Base-by-base conservation (phyloP, 1,140 invertebrate genomes). In the Zaprionus lachaisei region DNA sequence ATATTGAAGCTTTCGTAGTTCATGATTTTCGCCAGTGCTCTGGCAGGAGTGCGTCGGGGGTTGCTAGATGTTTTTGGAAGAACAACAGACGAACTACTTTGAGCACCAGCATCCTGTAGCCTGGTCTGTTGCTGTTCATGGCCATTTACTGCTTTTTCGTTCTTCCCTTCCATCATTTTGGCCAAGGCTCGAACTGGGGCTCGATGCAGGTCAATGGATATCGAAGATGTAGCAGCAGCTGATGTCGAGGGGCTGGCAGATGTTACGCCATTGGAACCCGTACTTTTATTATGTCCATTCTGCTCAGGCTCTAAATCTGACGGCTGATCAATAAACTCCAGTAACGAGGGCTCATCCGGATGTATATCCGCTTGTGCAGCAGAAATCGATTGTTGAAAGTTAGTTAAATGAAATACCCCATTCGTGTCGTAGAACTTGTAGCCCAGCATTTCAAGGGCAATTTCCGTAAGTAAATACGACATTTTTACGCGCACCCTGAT, bases 361-460 rank as follows among this genome's bases (percentile, higher is more conserved):
- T 81, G 75, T 11, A 63, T 12, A 5, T 89, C 84, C 9, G 55
- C 14, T 24, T 68, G 69, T 0, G 67, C 34, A 11, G 55, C 6
- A 41, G 67, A 5, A 51, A 51, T 17, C 5, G 71, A 58, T 38
- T 77, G 77, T 66, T 92, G 91, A 56, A 92, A 92, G 66, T 90
- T 92, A 1, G 86, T 92, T 24, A 87, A 67, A 56, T 89, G 83
- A 41, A 77, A 83, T 1, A 64, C 64, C 1, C 91, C 91, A 71
- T 92, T 81, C 7, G 83, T 91, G 26, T 92, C 91, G 73, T 92
- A 92, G 66, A 92, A 92, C 56, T 91, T 92, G 54, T 91, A 92
- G 17, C 91, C 91, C 17, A 92, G 71, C 91, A 92, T 92, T 81
- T 92, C 91, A 7, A 92, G 69, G 2, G 91, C 91, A 12, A 92